Base-by-base conservation (phyloP, 1,140 invertebrate species). In the Euschistus heros region DNA sequence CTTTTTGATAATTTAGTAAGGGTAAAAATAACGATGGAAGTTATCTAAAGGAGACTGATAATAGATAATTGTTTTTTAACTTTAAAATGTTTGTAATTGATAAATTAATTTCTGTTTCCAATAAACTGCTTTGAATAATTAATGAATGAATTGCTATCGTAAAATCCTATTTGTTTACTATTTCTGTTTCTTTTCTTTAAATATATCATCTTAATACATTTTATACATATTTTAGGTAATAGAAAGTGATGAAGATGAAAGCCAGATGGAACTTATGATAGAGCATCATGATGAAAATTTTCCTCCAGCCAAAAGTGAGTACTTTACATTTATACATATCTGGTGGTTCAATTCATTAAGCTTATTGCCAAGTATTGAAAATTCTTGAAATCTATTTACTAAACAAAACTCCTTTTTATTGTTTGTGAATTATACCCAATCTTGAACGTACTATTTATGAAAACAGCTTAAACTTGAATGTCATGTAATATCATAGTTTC, bases 241-340 rank as follows among this genome's bases (percentile, higher is more conserved):
- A 69, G 85, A 85, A 69, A 86, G 83, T 69, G 85, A 87, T 69
- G 85, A 87, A 73, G 84, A 88, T 72, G 80, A 84, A 46, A 82
- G 81, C 69, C 79, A 79, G 54, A 70, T 77, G 4, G 82, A 84
- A 66, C 78, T 83, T 73, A 73, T 71, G 22, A 72, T 77, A 15
- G 74, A 73, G 46, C 73, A 76, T 67, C 78, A 83, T 67, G 74
- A 77, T 68, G 76, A 76, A 69, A 66, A 66, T 57, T 64, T 67
- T 66, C 74, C 77, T 62, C 78, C 78, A 14, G 74, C 78, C 7
- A 80, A 81, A 76, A 75, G 78, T 80, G 73, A 69, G 54, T 63
- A 52, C 63, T 55, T 60, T 66, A 65, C 3, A 63, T 50, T 54
- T 64, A 33, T 61, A 30, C 14, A 30, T 30, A 47, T 64, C 3